These are phyloP conservation scores for Scaptodrosophila latifasciaeformis DNA, from an alignment of 2,888 invertebrate species.

Conservation along the genomic window DNA sequence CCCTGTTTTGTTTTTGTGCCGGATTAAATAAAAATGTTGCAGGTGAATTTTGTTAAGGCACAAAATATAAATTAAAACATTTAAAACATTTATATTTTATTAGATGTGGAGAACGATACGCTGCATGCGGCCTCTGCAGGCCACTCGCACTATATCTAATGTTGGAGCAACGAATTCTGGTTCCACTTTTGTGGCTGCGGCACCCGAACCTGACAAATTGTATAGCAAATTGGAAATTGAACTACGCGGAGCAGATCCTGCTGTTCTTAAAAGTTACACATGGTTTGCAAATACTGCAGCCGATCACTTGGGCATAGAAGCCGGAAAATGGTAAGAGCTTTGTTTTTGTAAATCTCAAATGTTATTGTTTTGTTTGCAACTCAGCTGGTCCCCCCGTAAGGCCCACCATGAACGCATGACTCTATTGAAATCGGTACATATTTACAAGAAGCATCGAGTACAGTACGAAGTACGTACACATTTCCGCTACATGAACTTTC, in stretches of 20 bases:
- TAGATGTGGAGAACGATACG: constrained; percentile 37
- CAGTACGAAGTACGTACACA: constrained; percentile 98
- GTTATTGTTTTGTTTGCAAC: constrained; percentile 1
- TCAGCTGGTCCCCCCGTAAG: constrained; percentile 85
- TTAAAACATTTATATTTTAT: not conserved
- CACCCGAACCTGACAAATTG: constrained; percentile 80
- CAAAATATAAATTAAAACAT: constrained; percentile 8
- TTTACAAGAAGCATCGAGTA: constrained; percentile 93
- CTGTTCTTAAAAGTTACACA: constrained; percentile 91
- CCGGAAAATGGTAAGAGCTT: constrained; percentile 80
- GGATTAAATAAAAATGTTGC: constrained; percentile 44
- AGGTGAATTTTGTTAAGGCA: constrained; percentile 31
- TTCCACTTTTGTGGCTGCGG: not conserved
- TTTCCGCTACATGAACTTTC: constrained; percentile 88
- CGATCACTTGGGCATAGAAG: constrained; percentile 85
- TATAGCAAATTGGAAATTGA: constrained; percentile 90
- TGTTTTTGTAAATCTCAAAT: constrained; percentile 56
- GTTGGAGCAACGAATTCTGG: constrained; percentile 5
- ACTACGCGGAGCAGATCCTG: constrained; percentile 89
- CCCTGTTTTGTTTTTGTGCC: constrained; percentile 18
- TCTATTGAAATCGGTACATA: constrained; percentile 90
- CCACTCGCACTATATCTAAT: constrained; percentile 35
- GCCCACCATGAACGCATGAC: constrained; percentile 86
- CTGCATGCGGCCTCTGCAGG: constrained; percentile 15
- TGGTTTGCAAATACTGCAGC: constrained; percentile 89